A percentile compares a stretch with the other conserved stretches of the same genome.
Conservation (phyloP, 1,140 invertebrate genomes). For the Drosophila virilis region DNA sequence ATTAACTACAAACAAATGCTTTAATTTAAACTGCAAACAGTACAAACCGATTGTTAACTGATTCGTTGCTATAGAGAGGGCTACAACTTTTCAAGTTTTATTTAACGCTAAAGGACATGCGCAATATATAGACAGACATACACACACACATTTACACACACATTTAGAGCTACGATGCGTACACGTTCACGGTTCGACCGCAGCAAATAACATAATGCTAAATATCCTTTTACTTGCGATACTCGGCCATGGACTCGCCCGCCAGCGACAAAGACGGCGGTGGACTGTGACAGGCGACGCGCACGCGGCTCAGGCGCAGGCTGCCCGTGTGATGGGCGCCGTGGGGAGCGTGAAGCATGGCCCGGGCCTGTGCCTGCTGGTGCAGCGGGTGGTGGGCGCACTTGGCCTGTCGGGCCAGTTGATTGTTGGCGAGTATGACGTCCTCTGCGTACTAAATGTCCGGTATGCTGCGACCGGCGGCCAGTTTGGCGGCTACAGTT, state of each 20-base stretch:
- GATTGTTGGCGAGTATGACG: constrained; percentile 79
- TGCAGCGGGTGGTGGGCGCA: constrained; percentile 70
- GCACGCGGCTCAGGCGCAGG: constrained; percentile 58
- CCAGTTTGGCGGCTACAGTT: constrained; percentile 53
- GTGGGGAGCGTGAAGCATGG: constrained; percentile 15
- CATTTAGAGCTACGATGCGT: constrained; percentile 13
- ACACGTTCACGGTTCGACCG: constrained; percentile 29
- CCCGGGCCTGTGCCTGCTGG: constrained; percentile 52
- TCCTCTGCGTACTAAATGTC: constrained; percentile 84
- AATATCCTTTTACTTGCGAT: constrained; percentile 55
- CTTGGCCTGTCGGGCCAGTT: constrained; percentile 62
- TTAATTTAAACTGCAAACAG: neutral
- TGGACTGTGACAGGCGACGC: constrained; percentile 78
- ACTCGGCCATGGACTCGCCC: constrained; percentile 55
- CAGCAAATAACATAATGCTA: constrained; percentile 5
- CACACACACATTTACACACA: constrained; percentile 3
- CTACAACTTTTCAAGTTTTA: constrained; percentile 22
- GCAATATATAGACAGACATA: constrained; percentile 21
- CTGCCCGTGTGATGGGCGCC: constrained; percentile 52
- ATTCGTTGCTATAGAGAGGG: neutral
- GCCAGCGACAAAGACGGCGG: constrained; percentile 40
- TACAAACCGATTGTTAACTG: constrained; percentile 5
- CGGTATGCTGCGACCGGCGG: constrained; percentile 69
- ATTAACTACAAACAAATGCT: too few species aligned
- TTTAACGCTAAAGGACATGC: constrained; percentile 13